A percentile compares a stretch with the other conserved stretches of the same genome.
phyloP scores from a whole-genome alignment of 2,797 vertebrate genomes.

The Ctenopoma multispine region DNA sequence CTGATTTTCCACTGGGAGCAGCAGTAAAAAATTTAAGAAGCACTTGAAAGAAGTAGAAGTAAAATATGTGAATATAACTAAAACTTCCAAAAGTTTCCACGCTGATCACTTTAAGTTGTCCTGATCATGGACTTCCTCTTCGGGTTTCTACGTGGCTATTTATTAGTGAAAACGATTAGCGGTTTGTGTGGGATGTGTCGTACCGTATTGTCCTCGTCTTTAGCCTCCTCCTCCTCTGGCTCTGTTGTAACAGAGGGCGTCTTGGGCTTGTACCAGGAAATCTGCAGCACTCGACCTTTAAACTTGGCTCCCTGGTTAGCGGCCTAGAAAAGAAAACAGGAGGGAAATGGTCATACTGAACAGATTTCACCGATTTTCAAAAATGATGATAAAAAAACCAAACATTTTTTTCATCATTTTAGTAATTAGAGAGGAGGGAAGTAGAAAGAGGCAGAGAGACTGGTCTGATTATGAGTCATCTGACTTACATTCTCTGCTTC shows the following conservation, averaged over 20 bases:
- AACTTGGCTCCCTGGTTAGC: conserved; percentile 97
- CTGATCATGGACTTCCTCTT: neutral
- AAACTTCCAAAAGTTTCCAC: conserved; percentile 47
- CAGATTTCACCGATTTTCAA: neutral
- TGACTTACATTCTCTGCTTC: conserved; percentile 92
- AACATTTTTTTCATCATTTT: neutral
- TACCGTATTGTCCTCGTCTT: conserved; percentile 91
- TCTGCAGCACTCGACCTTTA: conserved; percentile 95
- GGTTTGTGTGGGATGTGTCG: neutral
- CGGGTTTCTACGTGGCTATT: conserved; percentile 5
- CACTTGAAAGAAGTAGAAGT: conserved; percentile 50
- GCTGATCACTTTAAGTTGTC: conserved; percentile 9
- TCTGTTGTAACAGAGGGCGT: conserved; percentile 92
- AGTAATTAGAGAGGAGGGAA: neutral
- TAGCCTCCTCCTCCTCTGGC: conserved; percentile 93
- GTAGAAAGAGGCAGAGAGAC: neutral
- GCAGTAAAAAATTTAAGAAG: conserved; percentile 71
- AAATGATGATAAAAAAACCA: neutral
- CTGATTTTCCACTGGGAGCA: conserved; percentile 57
- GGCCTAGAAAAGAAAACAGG: conserved; percentile 78
- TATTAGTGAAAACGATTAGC: neutral
- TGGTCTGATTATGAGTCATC: neutral
- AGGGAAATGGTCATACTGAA: neutral
- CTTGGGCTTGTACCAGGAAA: conserved; percentile 98
- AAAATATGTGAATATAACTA: conserved; percentile 46